Percentiles rank a stretch among this genome's conserved stretches.
phyloP scores from a whole-genome alignment of 2,113 vertebrate species.

The Stomatorhinus ivindoensis region DNA sequence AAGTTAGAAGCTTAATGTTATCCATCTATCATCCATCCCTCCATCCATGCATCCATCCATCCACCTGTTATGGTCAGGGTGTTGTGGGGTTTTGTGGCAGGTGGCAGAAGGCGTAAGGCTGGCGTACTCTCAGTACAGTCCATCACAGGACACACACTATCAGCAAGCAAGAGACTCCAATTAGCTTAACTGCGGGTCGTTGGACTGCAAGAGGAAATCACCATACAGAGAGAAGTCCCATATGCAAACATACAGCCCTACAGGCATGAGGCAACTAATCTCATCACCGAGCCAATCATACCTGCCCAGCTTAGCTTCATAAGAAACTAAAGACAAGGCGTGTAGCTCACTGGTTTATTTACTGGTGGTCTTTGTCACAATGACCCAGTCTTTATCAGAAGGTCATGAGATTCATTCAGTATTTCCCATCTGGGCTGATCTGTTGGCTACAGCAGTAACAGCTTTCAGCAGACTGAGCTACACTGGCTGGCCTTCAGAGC shows the following conservation, averaged over 20 bases:
- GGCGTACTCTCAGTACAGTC: neutral
- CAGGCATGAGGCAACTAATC: neutral
- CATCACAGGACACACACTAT: neutral
- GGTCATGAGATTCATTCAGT: neutral
- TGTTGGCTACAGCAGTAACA: neutral
- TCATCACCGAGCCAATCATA: neutral
- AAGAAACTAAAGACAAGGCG: neutral
- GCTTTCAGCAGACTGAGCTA: neutral
- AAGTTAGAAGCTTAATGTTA: neutral
- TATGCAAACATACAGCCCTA: neutral
- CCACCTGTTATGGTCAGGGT: neutral
- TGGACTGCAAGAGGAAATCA: neutral
- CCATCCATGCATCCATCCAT: neutral
- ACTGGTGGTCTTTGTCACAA: neutral
- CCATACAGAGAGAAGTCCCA: neutral
- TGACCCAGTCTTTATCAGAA: neutral
- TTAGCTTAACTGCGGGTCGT: neutral
- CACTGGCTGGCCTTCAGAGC: neutral
- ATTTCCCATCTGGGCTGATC: neutral
- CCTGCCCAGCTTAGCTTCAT: neutral
- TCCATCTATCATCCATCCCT: neutral
- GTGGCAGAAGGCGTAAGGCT: neutral
- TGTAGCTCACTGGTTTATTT: neutral
- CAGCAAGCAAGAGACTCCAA: neutral
- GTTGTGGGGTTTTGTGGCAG: neutral